These are phyloP conservation scores for Drosophila mauritiana DNA, from an alignment of 1,140 invertebrate genomes.

Conservation along the genomic window DNA sequence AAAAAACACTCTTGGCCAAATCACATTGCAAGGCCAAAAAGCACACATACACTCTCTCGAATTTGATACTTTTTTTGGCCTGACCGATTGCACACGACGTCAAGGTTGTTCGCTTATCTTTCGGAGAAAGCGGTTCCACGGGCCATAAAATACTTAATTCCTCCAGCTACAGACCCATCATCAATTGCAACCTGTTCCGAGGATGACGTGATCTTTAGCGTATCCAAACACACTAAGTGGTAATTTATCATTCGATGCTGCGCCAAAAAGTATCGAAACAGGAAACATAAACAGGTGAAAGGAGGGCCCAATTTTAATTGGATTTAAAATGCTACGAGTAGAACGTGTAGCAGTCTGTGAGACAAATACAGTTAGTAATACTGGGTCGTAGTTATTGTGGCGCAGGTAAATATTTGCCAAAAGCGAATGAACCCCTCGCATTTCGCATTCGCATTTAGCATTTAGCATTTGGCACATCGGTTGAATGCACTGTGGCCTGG, in stretches of 20 bases:
- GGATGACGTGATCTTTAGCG: slow-evolving; percentile 65
- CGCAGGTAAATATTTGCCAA: slow-evolving; percentile 73
- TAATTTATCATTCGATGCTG: slow-evolving; percentile 69
- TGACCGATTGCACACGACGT: slow-evolving; percentile 69
- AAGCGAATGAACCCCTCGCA: slow-evolving; percentile 64
- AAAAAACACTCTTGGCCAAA: slow-evolving; percentile 31
- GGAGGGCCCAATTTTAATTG: slow-evolving; percentile 19
- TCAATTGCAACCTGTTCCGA: slow-evolving; percentile 42
- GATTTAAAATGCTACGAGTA: slow-evolving; percentile 11
- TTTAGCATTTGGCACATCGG: slow-evolving; percentile 44
- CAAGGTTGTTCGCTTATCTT: slow-evolving; percentile 56
- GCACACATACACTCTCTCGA: not conserved
- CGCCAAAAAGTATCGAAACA: slow-evolving; percentile 40
- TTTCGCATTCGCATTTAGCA: slow-evolving; percentile 26
- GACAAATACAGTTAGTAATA: slow-evolving; percentile 59
- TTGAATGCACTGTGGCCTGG: slow-evolving; percentile 76
- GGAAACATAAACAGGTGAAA: slow-evolving; percentile 72
- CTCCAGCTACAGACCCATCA: slow-evolving; percentile 26
- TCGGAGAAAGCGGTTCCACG: slow-evolving; percentile 40
- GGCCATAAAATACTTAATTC: slow-evolving; percentile 28
- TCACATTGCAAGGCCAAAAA: slow-evolving; percentile 36
- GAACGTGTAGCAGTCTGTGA: not conserved
- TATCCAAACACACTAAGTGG: slow-evolving; percentile 54
- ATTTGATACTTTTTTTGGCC: slow-evolving; percentile 13
- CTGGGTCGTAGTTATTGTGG: slow-evolving; percentile 57